A percentile compares a stretch with the other conserved stretches of the same genome.
Evolutionary conservation across 1,140 invertebrate species (phyloP).

Genomic region (Conopomorpha cramerella): DNA sequence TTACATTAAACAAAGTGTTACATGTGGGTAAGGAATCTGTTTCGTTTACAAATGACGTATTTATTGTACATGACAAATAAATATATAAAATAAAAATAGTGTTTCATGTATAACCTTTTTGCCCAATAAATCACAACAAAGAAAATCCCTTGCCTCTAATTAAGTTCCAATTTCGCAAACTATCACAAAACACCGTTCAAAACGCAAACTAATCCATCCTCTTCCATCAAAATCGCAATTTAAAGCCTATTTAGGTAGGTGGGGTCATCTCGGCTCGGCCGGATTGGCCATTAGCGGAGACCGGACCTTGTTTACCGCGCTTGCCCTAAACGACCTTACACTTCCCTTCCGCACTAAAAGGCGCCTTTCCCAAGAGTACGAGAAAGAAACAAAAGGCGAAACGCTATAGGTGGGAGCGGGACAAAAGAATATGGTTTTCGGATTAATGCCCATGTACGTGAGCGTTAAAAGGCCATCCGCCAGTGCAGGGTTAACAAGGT

Average conservation of each 20-base stretch:
- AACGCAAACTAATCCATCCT: conserved; percentile 43
- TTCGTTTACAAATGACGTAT: too few species aligned
- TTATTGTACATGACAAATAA: too few species aligned
- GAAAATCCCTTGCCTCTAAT: conserved; percentile 41
- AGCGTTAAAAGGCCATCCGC: conserved; percentile 50
- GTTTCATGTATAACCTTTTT: too few species aligned
- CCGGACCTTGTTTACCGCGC: conserved; percentile 58
- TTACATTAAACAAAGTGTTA: too few species aligned
- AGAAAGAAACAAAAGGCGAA: conserved; percentile 30
- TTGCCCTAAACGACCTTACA: conserved; percentile 62
- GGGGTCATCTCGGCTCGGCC: conserved; percentile 50
- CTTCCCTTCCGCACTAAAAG: conserved; percentile 62
- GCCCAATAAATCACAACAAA: conserved; percentile 5
- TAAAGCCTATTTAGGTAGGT: conserved; percentile 49
- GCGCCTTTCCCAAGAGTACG: conserved; percentile 36
- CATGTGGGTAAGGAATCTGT: too few species aligned
- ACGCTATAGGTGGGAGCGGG: conserved; percentile 26
- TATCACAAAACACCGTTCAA: conserved; percentile 6
- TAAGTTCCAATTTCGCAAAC: too few species aligned
- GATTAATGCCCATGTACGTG: conserved; percentile 54
- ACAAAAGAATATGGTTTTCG: conserved; percentile 50
- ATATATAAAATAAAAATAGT: too few species aligned
- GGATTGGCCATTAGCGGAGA: conserved; percentile 54
- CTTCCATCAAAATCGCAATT: conserved; percentile 55
- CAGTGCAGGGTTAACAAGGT: conserved; percentile 55